Conservation (phyloP, 2,113 vertebrate genomes). For the Arvicanthis niloticus region DNA sequence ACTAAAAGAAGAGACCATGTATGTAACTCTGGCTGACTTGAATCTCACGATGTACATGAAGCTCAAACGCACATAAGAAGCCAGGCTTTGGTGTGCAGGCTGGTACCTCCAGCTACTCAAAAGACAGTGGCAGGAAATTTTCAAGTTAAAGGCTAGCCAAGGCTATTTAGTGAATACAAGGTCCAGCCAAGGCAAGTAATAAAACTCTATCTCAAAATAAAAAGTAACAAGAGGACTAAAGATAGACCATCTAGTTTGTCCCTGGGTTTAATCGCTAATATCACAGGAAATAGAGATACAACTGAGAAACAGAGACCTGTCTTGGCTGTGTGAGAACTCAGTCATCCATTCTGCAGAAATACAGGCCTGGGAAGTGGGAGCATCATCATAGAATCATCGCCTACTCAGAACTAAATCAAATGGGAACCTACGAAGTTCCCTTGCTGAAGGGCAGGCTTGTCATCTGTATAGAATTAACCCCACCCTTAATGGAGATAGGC, state of each 20-base stretch:
- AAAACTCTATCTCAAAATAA: background rate
- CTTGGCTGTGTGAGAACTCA: background rate
- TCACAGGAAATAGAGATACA: background rate
- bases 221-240: background rate
- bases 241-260: background rate
- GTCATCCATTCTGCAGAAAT: background rate
- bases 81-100: background rate
- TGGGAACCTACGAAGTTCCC: background rate
- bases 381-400: background rate
- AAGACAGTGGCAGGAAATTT: background rate
- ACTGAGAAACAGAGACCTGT: background rate
- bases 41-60: background rate
- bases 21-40: background rate
- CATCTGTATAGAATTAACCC: background rate
- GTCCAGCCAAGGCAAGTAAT: background rate
- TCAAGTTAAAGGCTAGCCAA: background rate
- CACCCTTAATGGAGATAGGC: background rate
- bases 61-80: background rate
- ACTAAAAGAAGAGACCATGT: background rate
- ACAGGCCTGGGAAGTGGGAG: background rate
- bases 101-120: background rate
- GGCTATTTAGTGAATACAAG: background rate
- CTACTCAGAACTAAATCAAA: conserved; percentile 41
- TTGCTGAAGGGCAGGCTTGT: background rate
- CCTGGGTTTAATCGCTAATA: background rate